Conservation (phyloP, 2,888 invertebrate genomes). For the Allygus modestus region DNA sequence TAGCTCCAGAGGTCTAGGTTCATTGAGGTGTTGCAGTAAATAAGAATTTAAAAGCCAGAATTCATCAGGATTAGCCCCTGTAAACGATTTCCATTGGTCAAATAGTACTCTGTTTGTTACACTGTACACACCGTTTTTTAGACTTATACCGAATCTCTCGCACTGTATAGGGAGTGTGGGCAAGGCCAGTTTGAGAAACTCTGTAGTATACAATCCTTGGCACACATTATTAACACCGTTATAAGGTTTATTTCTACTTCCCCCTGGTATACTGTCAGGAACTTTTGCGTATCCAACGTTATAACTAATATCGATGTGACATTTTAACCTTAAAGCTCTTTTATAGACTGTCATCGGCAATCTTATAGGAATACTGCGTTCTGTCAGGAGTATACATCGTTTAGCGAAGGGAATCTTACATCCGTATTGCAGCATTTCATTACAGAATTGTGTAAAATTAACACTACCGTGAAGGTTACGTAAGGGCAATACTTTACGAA, state of each 20-base stretch:
- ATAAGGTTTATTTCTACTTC: background rate
- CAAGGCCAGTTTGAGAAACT: constrained; percentile 22
- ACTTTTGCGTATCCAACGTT: background rate
- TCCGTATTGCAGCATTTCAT: constrained; percentile 30
- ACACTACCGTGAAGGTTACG: constrained; percentile 13
- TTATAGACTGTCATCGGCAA: background rate
- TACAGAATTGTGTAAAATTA: constrained; percentile 9
- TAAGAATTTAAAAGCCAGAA: constrained; percentile 30
- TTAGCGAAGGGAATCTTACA: background rate
- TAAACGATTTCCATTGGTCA: background rate
- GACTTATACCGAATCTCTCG: constrained; percentile 7
- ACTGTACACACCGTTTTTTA: background rate
- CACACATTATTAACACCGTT: background rate
- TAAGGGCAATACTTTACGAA: background rate
- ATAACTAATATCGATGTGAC: constrained; percentile 39
- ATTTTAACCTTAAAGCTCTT: background rate
- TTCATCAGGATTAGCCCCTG: constrained; percentile 16
- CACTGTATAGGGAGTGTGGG: background rate
- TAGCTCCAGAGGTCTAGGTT: background rate
- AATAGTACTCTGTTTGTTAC: background rate
- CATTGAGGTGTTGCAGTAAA: background rate
- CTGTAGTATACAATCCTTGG: constrained; percentile 7
- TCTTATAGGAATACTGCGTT: constrained; percentile 34
- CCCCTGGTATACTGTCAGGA: background rate
- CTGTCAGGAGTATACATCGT: background rate